phyloP scores from a whole-genome alignment of 2,888 invertebrate genomes.

The Drosophila monieri region DNA sequence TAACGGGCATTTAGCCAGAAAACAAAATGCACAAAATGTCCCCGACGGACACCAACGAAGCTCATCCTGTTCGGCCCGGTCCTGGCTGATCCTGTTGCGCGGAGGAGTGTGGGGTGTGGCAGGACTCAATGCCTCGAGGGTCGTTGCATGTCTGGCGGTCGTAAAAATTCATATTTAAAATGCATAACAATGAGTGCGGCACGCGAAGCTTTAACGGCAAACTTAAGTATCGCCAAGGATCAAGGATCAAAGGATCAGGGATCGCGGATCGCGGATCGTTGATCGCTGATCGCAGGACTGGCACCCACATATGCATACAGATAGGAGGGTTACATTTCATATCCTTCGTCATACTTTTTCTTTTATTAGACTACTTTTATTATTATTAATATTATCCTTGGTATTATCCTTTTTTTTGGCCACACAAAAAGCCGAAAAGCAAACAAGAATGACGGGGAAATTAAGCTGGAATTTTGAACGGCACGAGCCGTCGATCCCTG shows the following conservation, averaged over 20 bases:
- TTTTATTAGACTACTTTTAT: neutral
- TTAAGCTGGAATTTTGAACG: constrained; percentile 70
- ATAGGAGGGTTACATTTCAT: neutral
- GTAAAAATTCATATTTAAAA: constrained; percentile 75
- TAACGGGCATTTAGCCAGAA: constrained; percentile 68
- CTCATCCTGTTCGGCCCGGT: too few relatives aligned
- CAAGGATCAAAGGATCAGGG: constrained; percentile 12
- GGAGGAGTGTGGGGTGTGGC: neutral
- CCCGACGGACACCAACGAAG: constrained; percentile 35
- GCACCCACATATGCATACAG: constrained; percentile 35
- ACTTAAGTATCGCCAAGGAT: constrained; percentile 54
- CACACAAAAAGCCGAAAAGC: constrained; percentile 17
- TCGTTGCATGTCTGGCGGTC: constrained; percentile 63
- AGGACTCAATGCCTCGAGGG: constrained; percentile 3
- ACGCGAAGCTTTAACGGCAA: constrained; percentile 39
- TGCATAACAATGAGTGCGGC: constrained; percentile 71
- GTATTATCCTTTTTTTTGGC: constrained; percentile 4
- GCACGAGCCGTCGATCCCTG: constrained; percentile 35
- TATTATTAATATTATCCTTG: constrained; percentile 1
- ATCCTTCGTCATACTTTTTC: neutral
- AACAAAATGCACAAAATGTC: constrained; percentile 43
- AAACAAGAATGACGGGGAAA: constrained; percentile 39
- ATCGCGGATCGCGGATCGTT: constrained; percentile 4
- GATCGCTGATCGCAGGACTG: constrained; percentile 5
- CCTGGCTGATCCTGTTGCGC: too few relatives aligned